Percentiles rank a stretch among this genome's conserved stretches.
Evolutionary conservation across 2,113 vertebrate species (phyloP).

Genomic region (Fulmarus glacialis): DNA sequence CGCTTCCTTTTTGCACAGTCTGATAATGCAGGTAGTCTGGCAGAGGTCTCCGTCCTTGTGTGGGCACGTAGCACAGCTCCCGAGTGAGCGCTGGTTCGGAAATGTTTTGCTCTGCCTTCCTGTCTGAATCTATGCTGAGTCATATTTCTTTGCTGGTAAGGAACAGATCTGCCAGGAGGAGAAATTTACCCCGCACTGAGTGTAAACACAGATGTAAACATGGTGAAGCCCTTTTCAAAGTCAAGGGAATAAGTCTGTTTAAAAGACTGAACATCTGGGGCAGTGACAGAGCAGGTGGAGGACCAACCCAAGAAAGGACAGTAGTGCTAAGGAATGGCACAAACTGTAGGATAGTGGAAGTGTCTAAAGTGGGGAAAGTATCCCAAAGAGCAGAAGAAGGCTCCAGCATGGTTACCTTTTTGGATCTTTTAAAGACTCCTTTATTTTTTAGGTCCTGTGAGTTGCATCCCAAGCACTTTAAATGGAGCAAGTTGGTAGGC

Average conservation of each 20-base stretch:
- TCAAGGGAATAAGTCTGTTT: conserved; percentile 22
- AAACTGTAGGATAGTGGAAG: background rate
- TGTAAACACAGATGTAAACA: conserved; percentile 52
- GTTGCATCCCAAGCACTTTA: background rate
- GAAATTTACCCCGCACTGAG: background rate
- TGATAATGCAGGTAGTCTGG: conserved; percentile 6
- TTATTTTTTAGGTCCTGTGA: background rate
- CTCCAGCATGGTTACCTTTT: background rate
- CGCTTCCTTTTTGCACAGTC: background rate
- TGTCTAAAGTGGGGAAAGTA: background rate
- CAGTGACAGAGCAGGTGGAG: background rate
- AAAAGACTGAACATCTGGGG: background rate
- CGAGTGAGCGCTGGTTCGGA: background rate
- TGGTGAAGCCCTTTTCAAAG: conserved; percentile 25
- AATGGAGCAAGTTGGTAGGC: background rate
- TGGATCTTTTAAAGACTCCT: background rate
- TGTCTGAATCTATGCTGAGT: background rate
- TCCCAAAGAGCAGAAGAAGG: background rate
- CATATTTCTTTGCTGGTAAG: background rate
- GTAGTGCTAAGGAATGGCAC: background rate
- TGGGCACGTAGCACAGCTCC: conserved; percentile 7
- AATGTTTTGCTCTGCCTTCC: conserved; percentile 29
- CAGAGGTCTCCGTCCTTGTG: background rate
- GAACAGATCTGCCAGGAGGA: conserved; percentile 8
- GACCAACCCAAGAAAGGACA: background rate